Base-by-base conservation (phyloP, 2,888 invertebrate genomes). In the Elegia similella region DNA sequence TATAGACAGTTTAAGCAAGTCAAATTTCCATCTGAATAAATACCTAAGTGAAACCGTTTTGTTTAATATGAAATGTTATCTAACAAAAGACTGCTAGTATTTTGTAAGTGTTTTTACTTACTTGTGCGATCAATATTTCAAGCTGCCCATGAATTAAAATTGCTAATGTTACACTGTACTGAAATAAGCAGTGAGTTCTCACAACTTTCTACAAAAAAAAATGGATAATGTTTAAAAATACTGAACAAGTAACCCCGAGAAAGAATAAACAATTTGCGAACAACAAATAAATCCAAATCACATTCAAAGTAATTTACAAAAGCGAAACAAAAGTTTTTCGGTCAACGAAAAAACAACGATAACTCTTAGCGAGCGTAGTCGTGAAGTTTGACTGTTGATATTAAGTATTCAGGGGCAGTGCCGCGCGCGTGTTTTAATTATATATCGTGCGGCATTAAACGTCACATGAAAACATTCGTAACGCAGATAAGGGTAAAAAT, bases 351-450 rank as follows among this genome's bases (percentile, higher is more conserved):
- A 50, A 15, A 34, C 32, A 50, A 50, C 50, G 32, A 42, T 56
- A 48, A 56, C 32, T 46, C 47, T 58, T 29, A 7, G 56, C 47
- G 42, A 56, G 54, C 56, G 46, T 52, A 55, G 52, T 55, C 42
- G 15, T 48, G 42, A 38, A 56, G 48, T 48, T 56, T 42, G 29
- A 48, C 34, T 38, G 13, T n/a, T 38, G n/a, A 66, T 62, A 75
- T 82, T 80, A 78, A 70, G 69, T 70, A 83, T 84, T 75, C 83
- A 73, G 64, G 65, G 64, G 59, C 66, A 72, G 80, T 71, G 57
- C 59, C 52, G 59, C 64, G 75, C 70, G 75, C 82, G 80, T 77
- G 80, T 80, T 83, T 79, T 80, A 81, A 82, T 82, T 82, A 82
- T 74, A 81, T 67, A 67, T 63, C 48, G 60, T 59, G 58, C 59